These are phyloP conservation scores for Cyclargus thomasi DNA, from an alignment of 1,140 invertebrate genomes.

Conservation along the genomic window DNA sequence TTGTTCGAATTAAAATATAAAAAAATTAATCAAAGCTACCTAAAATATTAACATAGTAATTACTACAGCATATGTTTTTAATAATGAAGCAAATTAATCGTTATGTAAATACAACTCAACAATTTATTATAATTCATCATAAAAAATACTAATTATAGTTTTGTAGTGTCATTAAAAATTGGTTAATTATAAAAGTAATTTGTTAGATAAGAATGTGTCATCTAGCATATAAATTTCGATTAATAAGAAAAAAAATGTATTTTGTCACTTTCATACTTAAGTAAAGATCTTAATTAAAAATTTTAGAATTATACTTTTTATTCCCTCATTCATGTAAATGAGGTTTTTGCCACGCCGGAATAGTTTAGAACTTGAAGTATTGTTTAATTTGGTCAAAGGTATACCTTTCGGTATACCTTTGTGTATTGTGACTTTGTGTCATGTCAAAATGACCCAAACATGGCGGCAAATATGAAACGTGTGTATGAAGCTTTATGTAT, in stretches of 20 bases:
- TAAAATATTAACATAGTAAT: slow-evolving; percentile 1
- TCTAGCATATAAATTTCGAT: not conserved
- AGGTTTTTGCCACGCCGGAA: too few relatives aligned
- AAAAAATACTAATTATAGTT: not conserved
- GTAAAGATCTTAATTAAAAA: not conserved
- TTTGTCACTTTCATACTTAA: slow-evolving; percentile 8
- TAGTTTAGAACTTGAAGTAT: too few relatives aligned
- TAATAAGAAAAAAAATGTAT: not conserved
- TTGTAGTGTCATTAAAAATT: not conserved
- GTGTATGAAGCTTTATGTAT: slow-evolving; percentile 6
- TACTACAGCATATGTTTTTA: not conserved
- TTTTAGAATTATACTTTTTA: too few relatives aligned
- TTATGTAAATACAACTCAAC: not conserved
- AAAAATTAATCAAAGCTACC: not conserved
- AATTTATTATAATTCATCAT: not conserved
- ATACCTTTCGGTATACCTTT: too few relatives aligned
- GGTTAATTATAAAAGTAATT: slow-evolving; percentile 1
- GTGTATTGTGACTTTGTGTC: too few relatives aligned
- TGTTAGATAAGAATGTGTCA: not conserved
- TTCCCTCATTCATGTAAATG: too few relatives aligned
- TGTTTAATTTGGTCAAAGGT: too few relatives aligned
- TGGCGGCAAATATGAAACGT: not conserved
- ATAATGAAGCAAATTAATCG: slow-evolving; percentile 1
- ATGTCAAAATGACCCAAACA: too few relatives aligned
- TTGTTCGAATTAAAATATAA: not conserved